Evolutionary conservation across 1,140 invertebrate genomes (phyloP).

Genomic region (Caenorhabditis briggsae): DNA sequence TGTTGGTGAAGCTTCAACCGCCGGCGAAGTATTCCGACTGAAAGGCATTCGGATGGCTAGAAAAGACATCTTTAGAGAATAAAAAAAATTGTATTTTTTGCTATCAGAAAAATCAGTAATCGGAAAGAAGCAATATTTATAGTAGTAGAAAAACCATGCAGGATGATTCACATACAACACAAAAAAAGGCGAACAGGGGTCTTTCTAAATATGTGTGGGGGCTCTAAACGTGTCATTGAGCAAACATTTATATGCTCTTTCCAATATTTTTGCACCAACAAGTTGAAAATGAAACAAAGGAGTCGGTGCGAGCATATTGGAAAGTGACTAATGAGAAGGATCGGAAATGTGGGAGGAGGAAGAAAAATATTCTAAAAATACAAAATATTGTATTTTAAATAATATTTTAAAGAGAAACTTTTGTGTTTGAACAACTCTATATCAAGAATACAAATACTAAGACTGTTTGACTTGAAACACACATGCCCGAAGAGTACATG

Average conservation of each 20-base stretch:
- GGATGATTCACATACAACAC: not conserved
- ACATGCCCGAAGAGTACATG: not conserved
- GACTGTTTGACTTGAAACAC: not conserved
- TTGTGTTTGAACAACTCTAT: constrained; percentile 1
- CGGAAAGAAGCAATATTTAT: not conserved
- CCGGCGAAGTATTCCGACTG: not conserved
- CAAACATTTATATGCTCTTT: not conserved
- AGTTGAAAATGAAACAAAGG: constrained; percentile 18
- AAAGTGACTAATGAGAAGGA: constrained; percentile 13
- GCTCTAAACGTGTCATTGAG: constrained; percentile 27
- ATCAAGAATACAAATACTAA: not conserved
- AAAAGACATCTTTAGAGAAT: constrained; percentile 8
- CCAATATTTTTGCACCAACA: constrained; percentile 9
- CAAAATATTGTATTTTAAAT: not conserved
- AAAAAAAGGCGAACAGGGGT: not conserved
- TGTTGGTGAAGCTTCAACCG: not conserved
- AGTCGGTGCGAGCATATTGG: not conserved
- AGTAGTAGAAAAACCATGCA: not conserved
- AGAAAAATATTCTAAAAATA: not conserved
- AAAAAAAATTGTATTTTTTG: too few relatives aligned
- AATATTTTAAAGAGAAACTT: not conserved
- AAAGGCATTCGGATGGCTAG: constrained; percentile 16
- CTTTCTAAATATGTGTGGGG: not conserved
- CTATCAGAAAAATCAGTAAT: not conserved
- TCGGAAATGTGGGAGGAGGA: not conserved